Evolutionary conservation across 2,113 vertebrate genomes (phyloP).

Genomic region (Anolis sagrei): DNA sequence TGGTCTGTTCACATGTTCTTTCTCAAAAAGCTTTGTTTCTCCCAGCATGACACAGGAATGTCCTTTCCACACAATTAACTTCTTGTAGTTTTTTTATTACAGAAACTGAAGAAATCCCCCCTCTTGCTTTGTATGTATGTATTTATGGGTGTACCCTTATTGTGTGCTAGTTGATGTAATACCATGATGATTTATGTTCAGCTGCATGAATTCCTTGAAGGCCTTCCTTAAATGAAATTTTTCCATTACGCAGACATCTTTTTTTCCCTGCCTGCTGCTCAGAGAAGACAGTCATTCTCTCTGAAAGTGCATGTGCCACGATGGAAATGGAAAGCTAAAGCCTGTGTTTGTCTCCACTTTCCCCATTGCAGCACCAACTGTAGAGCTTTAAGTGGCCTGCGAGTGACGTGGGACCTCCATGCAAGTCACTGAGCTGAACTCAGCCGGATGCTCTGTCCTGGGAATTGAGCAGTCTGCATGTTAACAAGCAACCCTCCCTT

Average conservation of each 20-base stretch:
- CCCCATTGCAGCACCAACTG: not conserved
- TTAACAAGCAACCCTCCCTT: constrained; percentile 65
- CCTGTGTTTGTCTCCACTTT: constrained; percentile 1
- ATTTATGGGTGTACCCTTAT: too few species aligned
- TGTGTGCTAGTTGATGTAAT: not conserved
- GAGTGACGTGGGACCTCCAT: not conserved
- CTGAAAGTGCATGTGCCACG: constrained; percentile 5
- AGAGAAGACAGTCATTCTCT: not conserved
- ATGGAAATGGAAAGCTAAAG: constrained; percentile 13
- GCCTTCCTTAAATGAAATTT: not conserved
- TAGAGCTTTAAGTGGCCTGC: not conserved
- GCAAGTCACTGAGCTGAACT: constrained; percentile 41
- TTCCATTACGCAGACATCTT: not conserved
- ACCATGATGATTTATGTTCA: not conserved
- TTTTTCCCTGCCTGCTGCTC: constrained; percentile 22
- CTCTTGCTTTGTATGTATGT: too few species aligned
- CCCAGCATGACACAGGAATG: not conserved
- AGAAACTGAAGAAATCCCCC: too few species aligned
- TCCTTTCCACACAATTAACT: not conserved
- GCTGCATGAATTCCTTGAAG: not conserved
- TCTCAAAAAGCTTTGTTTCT: not conserved
- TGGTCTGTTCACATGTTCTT: not conserved
- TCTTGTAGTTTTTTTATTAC: not conserved
- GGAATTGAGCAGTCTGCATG: constrained; percentile 63
- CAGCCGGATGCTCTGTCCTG: constrained; percentile 55